These are phyloP conservation scores for Heliconius hortense DNA, from an alignment of 2,888 invertebrate genomes.

Conservation along the genomic window DNA sequence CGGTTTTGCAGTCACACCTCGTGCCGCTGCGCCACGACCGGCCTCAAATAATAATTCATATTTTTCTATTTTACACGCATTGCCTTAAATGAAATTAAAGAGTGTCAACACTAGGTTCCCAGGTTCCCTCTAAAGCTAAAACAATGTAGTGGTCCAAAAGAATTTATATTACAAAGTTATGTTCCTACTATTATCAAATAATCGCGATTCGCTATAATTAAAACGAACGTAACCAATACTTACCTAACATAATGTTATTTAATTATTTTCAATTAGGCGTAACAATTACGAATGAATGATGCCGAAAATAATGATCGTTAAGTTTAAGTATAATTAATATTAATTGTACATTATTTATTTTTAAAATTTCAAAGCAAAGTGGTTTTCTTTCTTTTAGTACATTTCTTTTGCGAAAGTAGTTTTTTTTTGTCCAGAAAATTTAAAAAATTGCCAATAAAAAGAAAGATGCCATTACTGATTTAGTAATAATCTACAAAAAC, in stretches of 20 bases:
- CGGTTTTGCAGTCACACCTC: too few relatives aligned
- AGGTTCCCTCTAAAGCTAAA: too few relatives aligned
- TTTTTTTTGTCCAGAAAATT: not conserved
- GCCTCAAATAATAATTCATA: too few relatives aligned
- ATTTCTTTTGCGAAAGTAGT: not conserved
- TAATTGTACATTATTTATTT: not conserved
- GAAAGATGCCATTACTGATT: too few relatives aligned
- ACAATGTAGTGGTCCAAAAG: too few relatives aligned
- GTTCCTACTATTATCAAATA: not conserved
- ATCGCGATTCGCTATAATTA: not conserved
- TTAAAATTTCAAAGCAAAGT: not conserved
- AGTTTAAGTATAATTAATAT: not conserved
- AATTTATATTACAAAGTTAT: not conserved
- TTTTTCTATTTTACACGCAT: too few relatives aligned
- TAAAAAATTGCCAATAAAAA: too few relatives aligned
- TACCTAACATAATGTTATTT: constrained; percentile 12
- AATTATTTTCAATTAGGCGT: constrained; percentile 14
- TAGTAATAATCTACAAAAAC: too few relatives aligned
- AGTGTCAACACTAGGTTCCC: too few relatives aligned
- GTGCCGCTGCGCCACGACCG: too few relatives aligned
- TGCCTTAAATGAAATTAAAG: too few relatives aligned
- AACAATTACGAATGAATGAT: not conserved
- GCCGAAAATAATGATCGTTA: not conserved
- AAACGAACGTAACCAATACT: constrained; percentile 3
- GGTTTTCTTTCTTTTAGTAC: too few relatives aligned